Conservation (phyloP, 2,888 invertebrate species). For the Tortricodes alternella region DNA sequence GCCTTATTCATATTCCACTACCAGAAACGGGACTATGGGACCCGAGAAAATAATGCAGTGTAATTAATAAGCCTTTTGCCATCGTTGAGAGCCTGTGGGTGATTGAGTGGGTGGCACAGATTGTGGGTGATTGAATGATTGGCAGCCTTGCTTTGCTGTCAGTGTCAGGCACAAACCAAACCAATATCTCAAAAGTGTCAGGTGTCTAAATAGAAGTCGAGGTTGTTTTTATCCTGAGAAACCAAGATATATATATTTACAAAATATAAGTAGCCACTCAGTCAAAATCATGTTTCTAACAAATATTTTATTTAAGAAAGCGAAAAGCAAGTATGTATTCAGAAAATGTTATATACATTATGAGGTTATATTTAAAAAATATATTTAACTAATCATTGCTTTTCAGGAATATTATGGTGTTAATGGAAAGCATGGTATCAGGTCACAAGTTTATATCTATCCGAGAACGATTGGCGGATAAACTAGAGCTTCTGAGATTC, state of each 20-base stretch:
- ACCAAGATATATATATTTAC: too few relatives aligned
- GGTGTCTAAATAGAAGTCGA: not conserved
- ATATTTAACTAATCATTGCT: not conserved
- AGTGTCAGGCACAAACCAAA: not conserved
- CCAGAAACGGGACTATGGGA: too few relatives aligned
- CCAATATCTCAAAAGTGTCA: too few relatives aligned
- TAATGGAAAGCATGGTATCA: slow-evolving; percentile 90
- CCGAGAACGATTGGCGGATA: slow-evolving; percentile 89
- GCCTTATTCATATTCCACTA: too few relatives aligned
- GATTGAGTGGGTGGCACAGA: too few relatives aligned
- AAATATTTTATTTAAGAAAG: slow-evolving; percentile 86
- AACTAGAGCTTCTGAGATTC: slow-evolving; percentile 87
- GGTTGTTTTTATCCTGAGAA: not conserved
- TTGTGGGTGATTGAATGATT: not conserved
- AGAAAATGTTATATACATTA: not conserved
- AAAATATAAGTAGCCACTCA: too few relatives aligned
- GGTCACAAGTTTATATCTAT: slow-evolving; percentile 87
- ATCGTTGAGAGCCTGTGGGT: too few relatives aligned
- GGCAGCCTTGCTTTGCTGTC: not conserved
- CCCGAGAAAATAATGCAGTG: too few relatives aligned
- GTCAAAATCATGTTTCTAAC: slow-evolving; percentile 85
- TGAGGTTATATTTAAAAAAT: not conserved
- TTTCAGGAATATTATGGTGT: slow-evolving; percentile 88
- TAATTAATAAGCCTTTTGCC: too few relatives aligned
- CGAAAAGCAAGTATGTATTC: slow-evolving; percentile 88